These are phyloP conservation scores for Graphium colonna DNA, from an alignment of 2,888 invertebrate genomes.

Conservation along the genomic window DNA sequence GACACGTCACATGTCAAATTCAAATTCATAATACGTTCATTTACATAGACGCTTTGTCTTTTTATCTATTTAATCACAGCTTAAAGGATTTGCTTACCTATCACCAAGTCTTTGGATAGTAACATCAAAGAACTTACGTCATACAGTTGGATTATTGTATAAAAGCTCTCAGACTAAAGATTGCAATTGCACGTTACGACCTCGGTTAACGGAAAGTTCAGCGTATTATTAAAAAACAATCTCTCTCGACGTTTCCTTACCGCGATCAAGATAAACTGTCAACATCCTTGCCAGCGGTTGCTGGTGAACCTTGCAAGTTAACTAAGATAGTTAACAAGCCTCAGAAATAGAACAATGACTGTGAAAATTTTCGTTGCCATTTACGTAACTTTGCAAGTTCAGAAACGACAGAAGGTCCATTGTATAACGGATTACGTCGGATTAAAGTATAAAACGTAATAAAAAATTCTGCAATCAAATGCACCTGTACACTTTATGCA, in stretches of 20 bases:
- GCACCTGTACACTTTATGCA: no score
- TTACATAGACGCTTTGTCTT: no score
- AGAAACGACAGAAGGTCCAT: background rate
- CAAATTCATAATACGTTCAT: no score
- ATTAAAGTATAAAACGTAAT: no score
- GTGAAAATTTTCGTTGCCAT: constrained; percentile 9
- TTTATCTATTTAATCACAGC: no score
- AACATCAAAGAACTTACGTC: no score
- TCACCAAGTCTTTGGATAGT: no score
- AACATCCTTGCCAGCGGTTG: constrained; percentile 6
- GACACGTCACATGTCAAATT: no score
- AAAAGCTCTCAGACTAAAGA: background rate
- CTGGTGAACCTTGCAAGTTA: constrained; percentile 4
- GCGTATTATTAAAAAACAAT: constrained; percentile 3
- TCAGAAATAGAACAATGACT: constrained; percentile 7
- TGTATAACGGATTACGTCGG: background rate
- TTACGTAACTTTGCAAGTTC: constrained; percentile 9
- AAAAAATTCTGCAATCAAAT: no score
- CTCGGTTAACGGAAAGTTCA: background rate
- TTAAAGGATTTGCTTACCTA: no score
- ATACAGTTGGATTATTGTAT: background rate
- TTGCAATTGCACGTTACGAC: background rate
- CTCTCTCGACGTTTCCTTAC: constrained; percentile 11
- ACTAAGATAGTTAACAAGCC: background rate
- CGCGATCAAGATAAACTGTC: constrained; percentile 12